Base-by-base conservation (phyloP, 2,797 vertebrate genomes). In the Petrocephalus sullivani region DNA sequence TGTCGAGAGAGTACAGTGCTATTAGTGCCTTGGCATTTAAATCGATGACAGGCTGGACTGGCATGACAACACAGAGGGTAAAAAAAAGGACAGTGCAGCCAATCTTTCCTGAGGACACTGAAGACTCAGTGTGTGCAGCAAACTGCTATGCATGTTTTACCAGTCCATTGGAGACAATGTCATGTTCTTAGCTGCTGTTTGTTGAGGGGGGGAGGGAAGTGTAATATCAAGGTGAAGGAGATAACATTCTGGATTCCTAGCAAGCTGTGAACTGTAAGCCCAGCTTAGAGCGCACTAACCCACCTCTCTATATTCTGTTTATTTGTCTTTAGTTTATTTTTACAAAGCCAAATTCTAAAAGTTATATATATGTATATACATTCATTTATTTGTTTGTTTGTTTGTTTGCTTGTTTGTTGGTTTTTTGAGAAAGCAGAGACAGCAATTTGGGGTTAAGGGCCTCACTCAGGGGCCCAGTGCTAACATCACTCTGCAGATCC, bases 1-100 rank as follows among this genome's bases (percentile, higher is more conserved):
- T 33, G 28, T 67, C 3, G 64, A 14, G 64, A 33, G 28, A 28
- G 28, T 4, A 4, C 64, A 33, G 64, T 67, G 10, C 64, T 12
- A 67, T 67, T 67, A 67, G 64, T 33, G 64, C 64, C 64, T 67
- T 67, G 64, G 64, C 64, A 67, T 67, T 67, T 67, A 67, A 33
- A 67, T 67, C 64, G 64, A 67, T 67, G 64, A 67, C 28, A 67
- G 64, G 64, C 64, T 67, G 64, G 64, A 67, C 64, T 67, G 64
- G 64, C 64, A 67, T 67, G 64, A 67, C 64, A 67, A 67, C 23
- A 67, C 28, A 14, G 28, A 33, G 64, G 64, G 64, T 28, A 21
- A 28, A 64, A 33, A 67, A 67, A 67, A 67, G 64, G 64, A 67
- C 4, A 28, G 23, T 0, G 28, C 60, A 12, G 10, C 4, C 64